Percentiles rank a stretch among this genome's conserved stretches.
phyloP scores from a whole-genome alignment of 2,113 vertebrate genomes.

The Carassius gibelio region DNA sequence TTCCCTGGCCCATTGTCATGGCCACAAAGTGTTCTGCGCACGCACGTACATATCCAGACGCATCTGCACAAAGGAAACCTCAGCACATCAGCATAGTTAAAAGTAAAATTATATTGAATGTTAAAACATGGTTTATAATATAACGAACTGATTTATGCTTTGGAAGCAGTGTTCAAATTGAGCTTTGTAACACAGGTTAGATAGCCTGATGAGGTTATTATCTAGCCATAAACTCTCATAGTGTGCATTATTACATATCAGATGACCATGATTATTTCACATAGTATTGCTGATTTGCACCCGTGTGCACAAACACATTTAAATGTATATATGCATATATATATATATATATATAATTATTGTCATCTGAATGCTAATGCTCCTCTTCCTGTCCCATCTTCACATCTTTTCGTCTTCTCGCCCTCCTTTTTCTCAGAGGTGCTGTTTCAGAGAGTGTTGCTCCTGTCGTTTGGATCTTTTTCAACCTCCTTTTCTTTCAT shows the following conservation, averaged over 20 bases:
- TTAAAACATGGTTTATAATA: neutral
- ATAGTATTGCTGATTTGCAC: neutral
- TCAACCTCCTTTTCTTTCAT: slow-evolving; percentile 31
- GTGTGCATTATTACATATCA: neutral
- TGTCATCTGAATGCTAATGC: neutral
- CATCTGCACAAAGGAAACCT: slow-evolving; percentile 9
- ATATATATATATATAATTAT: neutral
- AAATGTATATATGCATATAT: neutral
- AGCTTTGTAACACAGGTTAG: neutral
- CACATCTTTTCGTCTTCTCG: neutral
- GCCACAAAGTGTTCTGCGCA: slow-evolving; percentile 52
- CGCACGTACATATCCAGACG: slow-evolving; percentile 1
- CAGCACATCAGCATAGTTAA: neutral
- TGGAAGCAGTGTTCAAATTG: neutral
- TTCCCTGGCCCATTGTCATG: slow-evolving; percentile 57
- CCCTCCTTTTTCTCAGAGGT: slow-evolving; percentile 5
- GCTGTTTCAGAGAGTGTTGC: slow-evolving; percentile 10
- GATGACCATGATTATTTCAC: neutral
- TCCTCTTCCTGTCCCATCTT: neutral
- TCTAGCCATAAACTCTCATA: neutral
- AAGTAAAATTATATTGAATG: neutral
- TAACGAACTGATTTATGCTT: neutral
- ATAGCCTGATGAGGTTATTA: slow-evolving; percentile 4
- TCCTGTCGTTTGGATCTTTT: slow-evolving; percentile 16
- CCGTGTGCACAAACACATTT: neutral